Evolutionary conservation across 2,113 vertebrate species (phyloP).

Genomic region (Sturnira hondurensis): DNA sequence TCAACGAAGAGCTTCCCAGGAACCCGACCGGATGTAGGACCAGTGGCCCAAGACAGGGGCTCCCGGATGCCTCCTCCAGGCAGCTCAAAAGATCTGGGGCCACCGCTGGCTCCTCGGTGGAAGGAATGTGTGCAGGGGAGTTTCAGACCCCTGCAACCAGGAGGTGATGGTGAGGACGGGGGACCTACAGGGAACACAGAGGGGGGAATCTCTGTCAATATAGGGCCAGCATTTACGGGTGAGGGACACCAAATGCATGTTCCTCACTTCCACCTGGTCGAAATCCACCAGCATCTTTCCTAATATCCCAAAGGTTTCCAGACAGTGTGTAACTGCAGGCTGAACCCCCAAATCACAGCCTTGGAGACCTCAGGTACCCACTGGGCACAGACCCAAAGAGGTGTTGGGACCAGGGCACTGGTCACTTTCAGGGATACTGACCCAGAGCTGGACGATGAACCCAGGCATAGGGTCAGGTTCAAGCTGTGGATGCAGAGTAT

Average conservation of each 20-base stretch:
- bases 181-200: slow-evolving; percentile 38
- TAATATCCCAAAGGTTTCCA: not conserved
- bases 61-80: not conserved
- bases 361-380: not conserved
- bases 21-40: not conserved
- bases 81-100: not conserved
- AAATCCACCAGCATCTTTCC: not conserved
- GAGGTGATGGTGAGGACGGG: not conserved
- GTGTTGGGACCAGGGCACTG: too few species aligned
- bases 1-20: not conserved
- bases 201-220: not conserved
- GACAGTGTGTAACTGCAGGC: not conserved
- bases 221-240: not conserved
- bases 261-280: not conserved
- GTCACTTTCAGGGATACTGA: not conserved
- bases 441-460: not conserved
- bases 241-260: not conserved
- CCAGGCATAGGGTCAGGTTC: not conserved
- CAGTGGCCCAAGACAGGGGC: not conserved
- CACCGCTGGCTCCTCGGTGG: fast-evolving
- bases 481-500: not conserved
- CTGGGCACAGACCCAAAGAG: not conserved
- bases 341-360: not conserved
- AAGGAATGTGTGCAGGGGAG: slow-evolving; percentile 32
- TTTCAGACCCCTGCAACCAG: slow-evolving; percentile 27